Base-by-base conservation (phyloP, 92 coral and sea anemone species). In the Isaurus tuberculatus region DNA sequence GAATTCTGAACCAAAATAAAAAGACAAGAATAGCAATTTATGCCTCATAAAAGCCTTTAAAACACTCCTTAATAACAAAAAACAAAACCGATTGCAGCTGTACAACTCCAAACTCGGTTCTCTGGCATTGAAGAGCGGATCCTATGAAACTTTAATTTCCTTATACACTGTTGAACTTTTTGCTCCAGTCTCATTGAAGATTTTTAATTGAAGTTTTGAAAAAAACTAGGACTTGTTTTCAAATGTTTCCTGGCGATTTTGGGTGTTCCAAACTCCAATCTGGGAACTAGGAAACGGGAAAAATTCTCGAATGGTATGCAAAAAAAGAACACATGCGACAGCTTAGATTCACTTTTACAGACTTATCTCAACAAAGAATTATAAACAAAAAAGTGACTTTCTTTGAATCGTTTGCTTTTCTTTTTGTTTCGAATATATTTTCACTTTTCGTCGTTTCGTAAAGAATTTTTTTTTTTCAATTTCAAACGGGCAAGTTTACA, bases 81-180 rank as follows among this genome's bases (percentile, higher is more conserved):
- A 58, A 77, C 82, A 77, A 77, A 77, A 77, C 67, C 82, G 53
- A 58, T 25, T 57, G 82, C 82, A 77, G 82, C 82, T 77, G 82
- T 57, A 77, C 19, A 77, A 77, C 69, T 33, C 31, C 49, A 20
- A 36, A 57, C 68, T 77, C 70, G 28, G 61, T 64, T 77, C 82
- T 57, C 68, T 77, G 70, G 70, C 53, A 30, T 77, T 29, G 82
- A 77, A 22, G 49, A 85, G 60, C 73, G 49, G 84, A 86, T 49
- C 90, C 86, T 86, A 89, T 89, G 87, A 89, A 89, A 89, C 79
- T 85, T 89, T 86, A 89, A 86, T 85, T 89, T 89, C 70, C 70
- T 58, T 58, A n/a, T n/a, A 69, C 51, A 77, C 55, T 57, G 82
- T 77, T 77, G 82, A 77, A 57, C 27, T 33, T 40, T 26, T 36